phyloP scores from a whole-genome alignment of 2,888 invertebrate genomes.

The Rhagonycha fulva region DNA sequence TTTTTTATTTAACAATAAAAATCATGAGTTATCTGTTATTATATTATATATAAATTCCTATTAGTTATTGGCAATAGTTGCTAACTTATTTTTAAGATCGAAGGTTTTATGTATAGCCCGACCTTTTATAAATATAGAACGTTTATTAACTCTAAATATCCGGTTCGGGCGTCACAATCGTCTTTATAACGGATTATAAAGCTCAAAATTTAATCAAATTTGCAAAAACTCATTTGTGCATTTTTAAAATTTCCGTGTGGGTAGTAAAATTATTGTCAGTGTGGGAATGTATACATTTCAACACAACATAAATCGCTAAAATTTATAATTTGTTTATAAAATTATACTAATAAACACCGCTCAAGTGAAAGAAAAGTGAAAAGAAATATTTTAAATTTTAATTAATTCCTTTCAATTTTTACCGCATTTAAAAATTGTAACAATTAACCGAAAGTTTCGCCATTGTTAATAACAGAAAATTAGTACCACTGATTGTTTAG shows the following conservation, averaged over 20 bases:
- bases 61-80: constrained; percentile 19
- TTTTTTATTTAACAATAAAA: neutral
- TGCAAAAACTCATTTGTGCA: neutral
- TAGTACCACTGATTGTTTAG: neutral
- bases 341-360: neutral
- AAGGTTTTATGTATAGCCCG: constrained; percentile 21
- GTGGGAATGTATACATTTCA: neutral
- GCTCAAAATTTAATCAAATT: neutral
- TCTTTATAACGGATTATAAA: neutral
- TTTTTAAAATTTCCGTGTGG: neutral
- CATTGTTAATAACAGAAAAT: neutral
- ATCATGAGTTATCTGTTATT: neutral
- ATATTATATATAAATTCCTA: neutral
- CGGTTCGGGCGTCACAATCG: constrained; percentile 14
- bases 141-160: constrained; percentile 24
- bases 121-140: constrained; percentile 24
- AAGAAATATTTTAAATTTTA: neutral
- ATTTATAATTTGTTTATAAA: neutral
- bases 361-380: neutral
- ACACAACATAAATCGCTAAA: neutral
- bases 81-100: constrained; percentile 22
- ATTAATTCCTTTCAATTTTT: neutral
- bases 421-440: neutral
- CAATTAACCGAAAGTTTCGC: neutral
- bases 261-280: neutral